Evolutionary conservation across 1,140 invertebrate species (phyloP), one percentile per base, ranked within the genome.

Genomic region (Caenorhabditis brenneri): DNA sequence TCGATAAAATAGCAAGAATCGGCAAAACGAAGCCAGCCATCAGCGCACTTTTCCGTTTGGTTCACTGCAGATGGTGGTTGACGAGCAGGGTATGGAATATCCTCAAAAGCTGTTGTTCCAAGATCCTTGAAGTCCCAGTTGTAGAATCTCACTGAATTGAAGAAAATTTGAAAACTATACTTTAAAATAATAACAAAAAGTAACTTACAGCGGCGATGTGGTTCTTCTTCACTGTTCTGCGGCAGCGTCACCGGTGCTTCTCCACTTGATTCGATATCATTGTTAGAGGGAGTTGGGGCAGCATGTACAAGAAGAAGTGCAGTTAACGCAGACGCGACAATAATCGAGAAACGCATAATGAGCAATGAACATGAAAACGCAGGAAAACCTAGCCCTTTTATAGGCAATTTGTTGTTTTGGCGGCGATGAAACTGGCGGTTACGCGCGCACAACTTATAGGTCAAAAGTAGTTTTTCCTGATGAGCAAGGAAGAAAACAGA

Each of bases 1-100:
- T 74, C 65, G 36, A 74, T 74, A 33, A 33, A 74, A 15, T 74
- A 74, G 36, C 65, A 74, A 3, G 65, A 74, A 15, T 74, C 36
- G 65, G 65, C 65, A 15, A 74, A 74, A 22, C 65, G 65, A 74
- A 42, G 19, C 65, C 65, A 74, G 42, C 65, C 65, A 24, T 74
- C 65, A 2, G 33, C 36, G 27, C 65, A 74, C n/a, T 74, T 16
- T n/a, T 74, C 65, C 16, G 65, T 24, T 42, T 74, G 65, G 46
- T 74, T 74, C 15, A 74, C 65, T 12, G 29, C n/a, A 19, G 22
- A 7, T 27, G 65, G 65, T 24, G 36, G 65, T 42, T 74, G 65
- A 42, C 33, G 65, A 74, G 65, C 33, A 42, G 65, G 65, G 36
- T 36, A 42, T 7, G 65, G 10, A n/a, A 74, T 74, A 15, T 74